Evolutionary conservation across 2,113 vertebrate genomes (phyloP).

Genomic region (Turnix velox): DNA sequence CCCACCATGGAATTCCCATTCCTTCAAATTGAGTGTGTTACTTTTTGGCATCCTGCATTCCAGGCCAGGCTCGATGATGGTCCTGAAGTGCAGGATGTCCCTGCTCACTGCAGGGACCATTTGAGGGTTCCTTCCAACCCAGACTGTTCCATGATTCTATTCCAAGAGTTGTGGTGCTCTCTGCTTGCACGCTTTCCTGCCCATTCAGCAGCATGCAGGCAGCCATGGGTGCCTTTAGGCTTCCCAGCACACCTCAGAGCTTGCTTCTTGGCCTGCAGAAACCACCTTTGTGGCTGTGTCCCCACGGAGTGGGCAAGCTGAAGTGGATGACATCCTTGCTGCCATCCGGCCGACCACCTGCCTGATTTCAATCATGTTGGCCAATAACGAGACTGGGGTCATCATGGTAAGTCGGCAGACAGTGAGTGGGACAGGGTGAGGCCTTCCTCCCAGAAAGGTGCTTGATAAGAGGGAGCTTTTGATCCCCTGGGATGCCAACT

Average conservation of each 20-base stretch:
- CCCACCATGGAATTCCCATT: accelerated
- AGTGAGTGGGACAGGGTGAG: accelerated
- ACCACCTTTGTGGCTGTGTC: constrained; percentile 87
- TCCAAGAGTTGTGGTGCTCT: not conserved
- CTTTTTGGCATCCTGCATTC: not conserved
- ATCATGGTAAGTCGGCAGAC: constrained; percentile 83
- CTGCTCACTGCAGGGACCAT: not conserved
- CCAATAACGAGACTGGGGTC: constrained; percentile 94
- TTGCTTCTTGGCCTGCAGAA: constrained; percentile 66
- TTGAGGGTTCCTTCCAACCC: not conserved
- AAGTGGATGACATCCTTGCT: constrained; percentile 83
- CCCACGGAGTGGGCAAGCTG: constrained; percentile 73
- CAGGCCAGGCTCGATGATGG: not conserved
- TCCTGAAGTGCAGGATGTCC: not conserved
- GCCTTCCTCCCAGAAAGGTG: accelerated
- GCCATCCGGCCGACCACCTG: constrained; percentile 85
- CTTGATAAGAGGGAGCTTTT: accelerated
- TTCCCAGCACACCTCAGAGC: not conserved
- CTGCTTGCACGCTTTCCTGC: not conserved
- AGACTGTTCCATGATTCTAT: not conserved
- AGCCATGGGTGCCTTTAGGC: accelerated
- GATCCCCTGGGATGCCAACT: not conserved
- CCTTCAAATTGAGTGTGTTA: not conserved
- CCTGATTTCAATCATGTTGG: constrained; percentile 92
- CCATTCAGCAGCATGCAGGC: accelerated